Evolutionary conservation across 1,140 invertebrate species (phyloP), one percentile per base, ranked within the genome.

Genomic region (Ceratina japonica): DNA sequence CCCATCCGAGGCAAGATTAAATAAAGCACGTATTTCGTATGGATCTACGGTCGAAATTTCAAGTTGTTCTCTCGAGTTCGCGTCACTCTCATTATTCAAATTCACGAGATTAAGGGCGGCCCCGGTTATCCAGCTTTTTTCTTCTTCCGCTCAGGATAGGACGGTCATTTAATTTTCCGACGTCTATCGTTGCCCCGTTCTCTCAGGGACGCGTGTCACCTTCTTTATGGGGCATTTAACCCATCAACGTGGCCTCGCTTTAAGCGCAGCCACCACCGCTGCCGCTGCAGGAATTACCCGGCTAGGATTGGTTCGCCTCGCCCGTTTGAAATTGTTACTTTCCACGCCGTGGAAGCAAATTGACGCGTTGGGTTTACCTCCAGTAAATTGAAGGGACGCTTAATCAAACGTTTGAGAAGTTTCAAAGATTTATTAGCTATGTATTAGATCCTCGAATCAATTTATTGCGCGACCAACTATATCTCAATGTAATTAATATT

Each of bases 41-140:
- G 37, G 10, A 7, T 7, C 37, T 44, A 44, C 37, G 37, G 10
- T 44, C 37, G 10, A 44, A 44, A 44, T 44, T 44, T 8, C 1
- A 44, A 44, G 10, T 44, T 44, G 37, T 7, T 44, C 5, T 44
- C 5, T 44, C 10, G 2, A 44, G 37, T 54, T 69, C 37, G 63
- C 27, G 62, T 70, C 79, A 18, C 73, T 79, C 76, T 79, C 77
- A 79, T 88, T 87, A 87, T 85, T 87, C 86, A 86, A 87, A 88
- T 73, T 63, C 37, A 10, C 75, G 63, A 87, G 85, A 86, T 86
- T 85, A 85, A 88, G 75, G 80, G 22, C 37, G 31, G 24, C 24
- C 18, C 54, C 15, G 56, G 59, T 22, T 22, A 37, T 49, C 8
- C 51, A 13, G 37, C 0, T 24, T 62, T 64, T 64, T 63, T 37